Evolutionary conservation across 2,113 vertebrate genomes (phyloP).

Genomic region (Fukomys damarensis): DNA sequence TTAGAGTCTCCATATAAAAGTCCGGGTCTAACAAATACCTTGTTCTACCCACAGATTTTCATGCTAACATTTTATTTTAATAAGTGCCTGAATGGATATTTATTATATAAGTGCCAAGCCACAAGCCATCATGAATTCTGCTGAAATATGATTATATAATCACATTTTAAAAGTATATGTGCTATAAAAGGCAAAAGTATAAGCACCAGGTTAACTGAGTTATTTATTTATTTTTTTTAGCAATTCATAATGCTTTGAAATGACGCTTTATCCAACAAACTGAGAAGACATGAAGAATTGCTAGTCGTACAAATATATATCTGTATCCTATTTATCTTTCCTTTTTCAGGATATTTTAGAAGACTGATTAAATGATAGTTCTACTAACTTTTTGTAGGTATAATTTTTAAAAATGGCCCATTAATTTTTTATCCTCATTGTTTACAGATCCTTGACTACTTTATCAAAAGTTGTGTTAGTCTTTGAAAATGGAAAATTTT

Average conservation of each 20-base stretch:
- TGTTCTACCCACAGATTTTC: neutral
- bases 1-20: conserved; percentile 21
- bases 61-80: conserved; percentile 26
- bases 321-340: neutral
- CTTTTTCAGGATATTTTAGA: neutral
- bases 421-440: neutral
- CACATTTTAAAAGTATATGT: neutral
- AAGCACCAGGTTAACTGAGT: neutral
- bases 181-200: neutral
- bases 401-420: neutral
- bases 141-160: neutral
- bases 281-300: neutral
- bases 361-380: conserved; percentile 4
- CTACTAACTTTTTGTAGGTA: neutral
- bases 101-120: conserved; percentile 15
- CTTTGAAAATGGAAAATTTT: neutral
- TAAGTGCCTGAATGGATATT: neutral
- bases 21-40: neutral
- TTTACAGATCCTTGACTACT: neutral
- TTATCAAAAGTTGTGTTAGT: neutral
- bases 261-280: neutral
- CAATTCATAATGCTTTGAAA: conserved; percentile 30
- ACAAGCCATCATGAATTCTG: neutral
- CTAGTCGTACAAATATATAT: neutral
- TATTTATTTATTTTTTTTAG: neutral